These are phyloP conservation scores for Pseudomugil tenellus DNA, from an alignment of 2,797 vertebrate genomes.

Conservation along the genomic window DNA sequence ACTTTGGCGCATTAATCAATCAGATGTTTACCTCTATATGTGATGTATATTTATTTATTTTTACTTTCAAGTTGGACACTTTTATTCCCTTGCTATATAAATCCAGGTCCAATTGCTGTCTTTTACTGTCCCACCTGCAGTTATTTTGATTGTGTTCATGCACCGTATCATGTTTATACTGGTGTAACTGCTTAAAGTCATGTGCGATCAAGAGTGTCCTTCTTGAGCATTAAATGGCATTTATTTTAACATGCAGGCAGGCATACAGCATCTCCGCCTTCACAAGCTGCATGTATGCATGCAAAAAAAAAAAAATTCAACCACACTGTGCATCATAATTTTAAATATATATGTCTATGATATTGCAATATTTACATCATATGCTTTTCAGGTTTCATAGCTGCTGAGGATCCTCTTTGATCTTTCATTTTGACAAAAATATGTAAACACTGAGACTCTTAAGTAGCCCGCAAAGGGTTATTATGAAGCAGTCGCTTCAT, in stretches of 20 bases:
- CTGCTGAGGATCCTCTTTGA: conserved; percentile 20
- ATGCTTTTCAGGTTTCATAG: conserved; percentile 16
- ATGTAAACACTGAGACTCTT: conserved; percentile 17
- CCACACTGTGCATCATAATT: neutral
- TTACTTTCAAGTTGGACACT: conserved; percentile 13
- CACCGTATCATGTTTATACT: conserved; percentile 42
- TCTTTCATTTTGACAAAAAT: conserved; percentile 23
- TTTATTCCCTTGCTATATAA: conserved; percentile 32
- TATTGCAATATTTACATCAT: conserved; percentile 11
- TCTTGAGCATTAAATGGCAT: conserved; percentile 11
- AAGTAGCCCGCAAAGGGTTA: conserved; percentile 2
- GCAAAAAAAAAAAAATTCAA: neutral
- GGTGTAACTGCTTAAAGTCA: conserved; percentile 27
- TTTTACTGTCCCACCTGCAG: conserved; percentile 19
- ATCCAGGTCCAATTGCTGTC: conserved; percentile 15
- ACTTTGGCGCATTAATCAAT: conserved; percentile 39
- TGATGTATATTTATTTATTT: neutral
- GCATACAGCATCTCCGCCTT: conserved; percentile 1
- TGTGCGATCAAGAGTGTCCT: conserved; percentile 11
- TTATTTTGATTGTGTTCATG: conserved; percentile 35
- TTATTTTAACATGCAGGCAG: conserved; percentile 16
- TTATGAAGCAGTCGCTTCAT: neutral
- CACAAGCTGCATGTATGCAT: conserved; percentile 1
- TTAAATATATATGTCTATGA: neutral
- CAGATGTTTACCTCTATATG: neutral